These are phyloP conservation scores for Sebastes hubbsi DNA, from an alignment of 2,797 vertebrate genomes.

Conservation along the genomic window DNA sequence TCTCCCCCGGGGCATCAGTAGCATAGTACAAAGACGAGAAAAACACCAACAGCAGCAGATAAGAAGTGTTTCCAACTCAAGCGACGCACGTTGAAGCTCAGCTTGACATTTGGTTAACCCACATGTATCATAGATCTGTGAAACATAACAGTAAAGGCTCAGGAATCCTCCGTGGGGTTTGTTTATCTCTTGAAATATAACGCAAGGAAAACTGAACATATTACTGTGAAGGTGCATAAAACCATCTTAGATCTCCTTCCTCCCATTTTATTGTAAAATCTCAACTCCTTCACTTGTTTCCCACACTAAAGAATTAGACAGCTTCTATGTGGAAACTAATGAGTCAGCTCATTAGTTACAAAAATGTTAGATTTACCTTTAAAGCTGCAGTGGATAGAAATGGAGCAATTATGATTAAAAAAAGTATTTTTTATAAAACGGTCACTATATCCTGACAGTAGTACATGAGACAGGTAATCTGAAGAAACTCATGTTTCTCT, in stretches of 20 bases:
- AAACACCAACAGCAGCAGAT: conserved; percentile 28
- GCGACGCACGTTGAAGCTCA: background rate
- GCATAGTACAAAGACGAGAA: background rate
- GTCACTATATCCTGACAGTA: background rate
- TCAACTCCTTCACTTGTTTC: background rate
- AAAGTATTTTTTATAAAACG: no score
- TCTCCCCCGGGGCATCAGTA: background rate
- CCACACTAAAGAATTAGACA: background rate
- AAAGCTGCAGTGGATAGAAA: background rate
- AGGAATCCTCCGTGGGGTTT: conserved; percentile 15
- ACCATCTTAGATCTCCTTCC: background rate
- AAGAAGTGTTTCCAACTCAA: background rate
- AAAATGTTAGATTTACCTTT: background rate
- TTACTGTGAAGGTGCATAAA: background rate
- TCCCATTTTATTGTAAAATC: background rate
- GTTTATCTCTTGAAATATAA: conserved; percentile 6
- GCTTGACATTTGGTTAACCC: conserved; percentile 51
- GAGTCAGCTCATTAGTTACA: background rate
- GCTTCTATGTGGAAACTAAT: background rate
- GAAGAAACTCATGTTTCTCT: no score
- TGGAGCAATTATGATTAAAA: no score
- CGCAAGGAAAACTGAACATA: background rate
- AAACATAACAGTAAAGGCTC: background rate
- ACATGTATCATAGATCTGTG: conserved; percentile 6
- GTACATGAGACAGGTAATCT: background rate